phyloP scores from a whole-genome alignment of 2,113 vertebrate species.

The Percopsis transmontana region DNA sequence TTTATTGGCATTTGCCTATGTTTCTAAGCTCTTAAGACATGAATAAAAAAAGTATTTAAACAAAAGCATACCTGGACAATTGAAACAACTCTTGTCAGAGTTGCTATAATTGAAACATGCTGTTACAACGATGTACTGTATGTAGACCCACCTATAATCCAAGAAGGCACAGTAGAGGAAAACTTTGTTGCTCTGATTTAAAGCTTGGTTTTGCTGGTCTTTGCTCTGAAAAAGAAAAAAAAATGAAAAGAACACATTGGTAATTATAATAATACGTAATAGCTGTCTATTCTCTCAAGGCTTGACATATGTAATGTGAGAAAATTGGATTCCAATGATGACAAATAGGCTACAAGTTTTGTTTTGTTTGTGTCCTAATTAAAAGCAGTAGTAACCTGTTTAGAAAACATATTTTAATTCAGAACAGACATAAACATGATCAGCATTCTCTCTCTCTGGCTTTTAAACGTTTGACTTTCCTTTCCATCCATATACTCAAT shows the following conservation, averaged over 20 bases:
- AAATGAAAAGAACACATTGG: not conserved
- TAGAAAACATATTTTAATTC: conserved; percentile 32
- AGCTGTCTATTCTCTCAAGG: not conserved
- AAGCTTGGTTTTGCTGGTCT: conserved; percentile 79
- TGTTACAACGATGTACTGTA: not conserved
- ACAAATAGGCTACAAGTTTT: conserved; percentile 8
- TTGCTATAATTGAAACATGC: conserved; percentile 15
- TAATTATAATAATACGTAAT: not conserved
- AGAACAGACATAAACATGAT: conserved; percentile 7
- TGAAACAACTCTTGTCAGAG: conserved; percentile 17
- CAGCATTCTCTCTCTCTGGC: conserved; percentile 4
- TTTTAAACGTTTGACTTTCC: conserved; percentile 16
- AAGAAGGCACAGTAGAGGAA: conserved; percentile 92
- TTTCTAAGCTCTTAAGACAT: conserved; percentile 14
- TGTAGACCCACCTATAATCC: conserved; percentile 87
- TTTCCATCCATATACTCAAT: conserved; percentile 12
- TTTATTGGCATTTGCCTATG: not conserved
- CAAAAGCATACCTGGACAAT: conserved; percentile 14
- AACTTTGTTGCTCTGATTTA: conserved; percentile 84
- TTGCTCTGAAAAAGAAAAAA: conserved; percentile 76
- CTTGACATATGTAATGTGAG: conserved; percentile 6
- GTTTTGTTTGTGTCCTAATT: conserved; percentile 19
- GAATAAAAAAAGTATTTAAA: not conserved
- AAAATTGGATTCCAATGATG: conserved; percentile 5
- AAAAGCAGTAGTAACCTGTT: conserved; percentile 7